phyloP scores from a whole-genome alignment of 2,888 invertebrate species.

The Sarcophaga variegata region DNA sequence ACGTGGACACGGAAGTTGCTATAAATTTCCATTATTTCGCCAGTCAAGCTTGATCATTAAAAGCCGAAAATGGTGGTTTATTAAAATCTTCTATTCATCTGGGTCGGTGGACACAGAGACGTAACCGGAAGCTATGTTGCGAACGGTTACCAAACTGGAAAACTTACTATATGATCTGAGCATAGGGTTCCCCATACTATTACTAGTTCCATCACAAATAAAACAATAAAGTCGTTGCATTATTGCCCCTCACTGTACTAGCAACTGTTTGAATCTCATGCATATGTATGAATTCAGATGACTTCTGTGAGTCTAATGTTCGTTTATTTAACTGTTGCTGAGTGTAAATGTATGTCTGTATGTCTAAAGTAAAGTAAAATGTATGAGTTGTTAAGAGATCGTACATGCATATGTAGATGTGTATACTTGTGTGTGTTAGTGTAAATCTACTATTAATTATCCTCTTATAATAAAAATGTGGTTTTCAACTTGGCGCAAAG shows the following conservation, averaged over 20 bases:
- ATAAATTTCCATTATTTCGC: no score
- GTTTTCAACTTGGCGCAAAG: constrained; percentile 60
- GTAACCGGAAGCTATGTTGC: no score
- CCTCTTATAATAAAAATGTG: constrained; percentile 60
- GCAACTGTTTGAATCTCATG: constrained; percentile 28
- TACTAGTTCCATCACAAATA: no score
- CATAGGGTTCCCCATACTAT: no score
- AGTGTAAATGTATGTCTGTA: constrained; percentile 28
- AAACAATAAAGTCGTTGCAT: no score
- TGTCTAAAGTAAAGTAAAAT: not conserved
- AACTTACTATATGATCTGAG: no score
- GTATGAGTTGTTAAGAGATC: not conserved
- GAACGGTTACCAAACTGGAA: no score
- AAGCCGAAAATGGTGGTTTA: no score
- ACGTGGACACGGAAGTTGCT: no score
- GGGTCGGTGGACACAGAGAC: no score
- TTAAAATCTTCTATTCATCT: no score
- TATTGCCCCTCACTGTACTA: constrained; percentile 20
- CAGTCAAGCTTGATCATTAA: no score
- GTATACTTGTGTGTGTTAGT: not conserved
- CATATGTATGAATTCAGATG: constrained; percentile 45
- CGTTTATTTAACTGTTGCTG: not conserved
- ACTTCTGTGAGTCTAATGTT: constrained; percentile 42
- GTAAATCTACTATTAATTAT: constrained; percentile 63
- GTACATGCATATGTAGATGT: not conserved